Conservation (phyloP, 2,113 vertebrate genomes). For the Zosterops borbonicus region DNA sequence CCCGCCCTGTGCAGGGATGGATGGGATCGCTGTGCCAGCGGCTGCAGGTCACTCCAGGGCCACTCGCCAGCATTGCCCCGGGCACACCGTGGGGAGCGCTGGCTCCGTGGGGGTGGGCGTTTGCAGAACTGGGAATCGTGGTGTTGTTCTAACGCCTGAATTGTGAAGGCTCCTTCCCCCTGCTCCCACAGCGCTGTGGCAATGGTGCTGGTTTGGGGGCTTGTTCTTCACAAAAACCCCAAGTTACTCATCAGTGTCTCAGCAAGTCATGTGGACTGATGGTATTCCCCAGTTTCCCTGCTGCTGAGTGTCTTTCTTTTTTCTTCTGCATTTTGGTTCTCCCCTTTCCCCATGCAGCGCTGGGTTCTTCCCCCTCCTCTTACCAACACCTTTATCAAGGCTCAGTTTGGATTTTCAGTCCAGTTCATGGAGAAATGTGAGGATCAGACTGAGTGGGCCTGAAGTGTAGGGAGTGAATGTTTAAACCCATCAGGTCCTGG, state of each 20-base stretch:
- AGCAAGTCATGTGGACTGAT: neutral
- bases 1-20: rapidly evolving
- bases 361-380: neutral
- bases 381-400: neutral
- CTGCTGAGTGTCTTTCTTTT: neutral
- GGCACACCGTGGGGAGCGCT: rapidly evolving
- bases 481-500: neutral
- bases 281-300: neutral
- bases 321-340: neutral
- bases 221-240: neutral
- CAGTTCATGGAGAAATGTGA: neutral
- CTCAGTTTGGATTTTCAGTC: neutral
- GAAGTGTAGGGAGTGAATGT: neutral
- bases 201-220: neutral
- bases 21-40: neutral
- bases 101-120: rapidly evolving
- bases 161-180: neutral
- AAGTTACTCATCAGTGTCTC: neutral
- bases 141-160: rapidly evolving
- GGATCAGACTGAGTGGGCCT: neutral
- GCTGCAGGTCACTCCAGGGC: neutral
- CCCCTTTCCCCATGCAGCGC: rapidly evolving
- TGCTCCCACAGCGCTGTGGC: neutral
- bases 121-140: rapidly evolving
- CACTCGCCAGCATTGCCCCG: neutral